Percentiles rank a stretch among this genome's conserved stretches.
phyloP scores from a whole-genome alignment of 2,113 vertebrate species.

The Oxyruncus cristatus region DNA sequence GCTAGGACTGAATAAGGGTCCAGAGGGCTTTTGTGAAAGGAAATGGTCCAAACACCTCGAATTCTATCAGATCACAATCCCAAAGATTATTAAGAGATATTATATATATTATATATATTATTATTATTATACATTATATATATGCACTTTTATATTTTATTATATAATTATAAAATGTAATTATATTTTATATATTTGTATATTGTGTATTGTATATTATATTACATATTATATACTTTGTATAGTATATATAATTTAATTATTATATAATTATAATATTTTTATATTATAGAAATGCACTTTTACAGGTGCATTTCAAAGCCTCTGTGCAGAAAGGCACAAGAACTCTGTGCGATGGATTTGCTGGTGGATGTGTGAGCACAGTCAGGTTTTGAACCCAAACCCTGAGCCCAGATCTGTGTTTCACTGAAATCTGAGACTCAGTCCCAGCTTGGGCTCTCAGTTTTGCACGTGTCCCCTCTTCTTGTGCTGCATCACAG shows the following conservation, averaged over 20 bases:
- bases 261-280: too few species aligned
- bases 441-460: background rate
- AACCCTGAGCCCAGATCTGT: background rate
- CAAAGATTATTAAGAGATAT: background rate
- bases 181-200: too few species aligned
- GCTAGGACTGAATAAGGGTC: background rate
- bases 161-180: too few species aligned
- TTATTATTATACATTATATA: too few species aligned
- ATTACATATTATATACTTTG: too few species aligned
- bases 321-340: background rate
- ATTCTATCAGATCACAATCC: background rate
- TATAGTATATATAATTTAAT: too few species aligned
- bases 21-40: background rate
- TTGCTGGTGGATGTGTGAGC: background rate
- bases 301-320: background rate
- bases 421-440: background rate
- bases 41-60: background rate
- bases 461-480: background rate
- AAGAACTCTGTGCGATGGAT: background rate
- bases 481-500: background rate
- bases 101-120: too few species aligned
- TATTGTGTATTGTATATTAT: too few species aligned
- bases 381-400: fast-evolving
- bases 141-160: too few species aligned
- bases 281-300: background rate